Evolutionary conservation across 37 sponge, comb jelly and placozoan genomes (phyloP).

Genomic region (Sycon ciliatum): DNA sequence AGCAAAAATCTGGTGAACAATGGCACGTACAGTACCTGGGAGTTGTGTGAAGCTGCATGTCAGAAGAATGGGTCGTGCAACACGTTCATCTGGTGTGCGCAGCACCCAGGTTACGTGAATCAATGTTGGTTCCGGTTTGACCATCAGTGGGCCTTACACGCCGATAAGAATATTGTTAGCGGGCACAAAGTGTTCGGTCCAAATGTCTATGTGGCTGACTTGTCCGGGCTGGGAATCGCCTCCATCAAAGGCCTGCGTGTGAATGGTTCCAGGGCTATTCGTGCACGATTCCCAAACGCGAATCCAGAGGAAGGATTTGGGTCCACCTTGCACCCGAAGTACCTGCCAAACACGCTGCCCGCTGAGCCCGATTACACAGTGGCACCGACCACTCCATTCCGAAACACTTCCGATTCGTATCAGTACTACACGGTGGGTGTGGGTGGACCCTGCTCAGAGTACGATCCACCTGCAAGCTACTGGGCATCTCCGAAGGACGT

Average conservation of each 20-base stretch:
- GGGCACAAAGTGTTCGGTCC: too few species aligned
- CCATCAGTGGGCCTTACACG: not conserved
- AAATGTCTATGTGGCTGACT: slow-evolving; percentile 2
- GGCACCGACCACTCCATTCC: slow-evolving; percentile 12
- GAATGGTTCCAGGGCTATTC: slow-evolving; percentile 20
- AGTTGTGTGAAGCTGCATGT: not conserved
- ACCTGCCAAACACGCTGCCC: slow-evolving; percentile 16
- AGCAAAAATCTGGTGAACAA: not conserved
- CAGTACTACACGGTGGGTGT: slow-evolving; percentile 32
- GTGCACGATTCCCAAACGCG: slow-evolving; percentile 36
- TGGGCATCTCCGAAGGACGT: too few species aligned
- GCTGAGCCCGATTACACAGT: slow-evolving; percentile 13
- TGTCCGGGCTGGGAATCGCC: not conserved
- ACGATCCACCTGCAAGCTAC: slow-evolving; percentile 28
- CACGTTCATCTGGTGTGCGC: not conserved
- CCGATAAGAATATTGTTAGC: too few species aligned
- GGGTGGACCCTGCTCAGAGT: slow-evolving; percentile 25
- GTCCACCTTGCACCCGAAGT: slow-evolving; percentile 17
- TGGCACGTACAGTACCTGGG: not conserved
- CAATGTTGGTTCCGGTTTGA: slow-evolving; percentile 15
- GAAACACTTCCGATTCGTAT: not conserved
- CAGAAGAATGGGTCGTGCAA: not conserved
- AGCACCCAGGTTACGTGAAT: not conserved
- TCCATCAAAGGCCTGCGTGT: slow-evolving; percentile 33
- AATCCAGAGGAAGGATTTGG: slow-evolving; percentile 30